Base-by-base conservation (phyloP, 2,888 invertebrate genomes). In the Tiliacea aurago region DNA sequence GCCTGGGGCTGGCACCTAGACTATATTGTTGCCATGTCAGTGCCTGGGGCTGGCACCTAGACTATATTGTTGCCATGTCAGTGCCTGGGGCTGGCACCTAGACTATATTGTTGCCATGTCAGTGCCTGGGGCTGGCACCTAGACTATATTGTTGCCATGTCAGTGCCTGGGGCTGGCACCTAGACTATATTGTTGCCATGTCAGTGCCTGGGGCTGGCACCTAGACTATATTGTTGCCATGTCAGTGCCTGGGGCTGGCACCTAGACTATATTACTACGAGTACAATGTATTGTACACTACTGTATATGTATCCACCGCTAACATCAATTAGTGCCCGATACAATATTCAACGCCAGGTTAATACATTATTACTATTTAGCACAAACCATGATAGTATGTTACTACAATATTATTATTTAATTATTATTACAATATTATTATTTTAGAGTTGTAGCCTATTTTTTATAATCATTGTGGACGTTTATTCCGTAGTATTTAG, bases 321-420 rank as follows among this genome's bases (percentile, higher is more conserved):
- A 53, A 73, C 66, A 56, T 55, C 59, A 73, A 71, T 74, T 66
- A 84, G 70, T 45, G 62, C 41, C 53, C 53, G 33, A 69, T 73
- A 65, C 61, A 82, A 71, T 71, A 82, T 75, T 82, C 59, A 80
- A 47, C 55, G 49, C 53, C 41, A 61, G 55, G 41, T 56, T 77
- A 81, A 70, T 71, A 63, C 18, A 53, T 70, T 73, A 77, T 70
- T 59, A 65, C 59, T 66, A 58, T 62, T 43, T 61, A 63, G 33
- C 49, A 47, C 45, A 70, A 45, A n/a, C 15, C 28, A 28, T 13
- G 56, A 37, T 37, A 11, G 13, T 47, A 3, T 37, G 23, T 20
- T 18, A n/a, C 10, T 15, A 33, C 41, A 33, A 15, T 4, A 7
- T 0, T 51, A 23, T n/a, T n/a, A n/a, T n/a, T n/a, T n/a, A 20